phyloP scores from a whole-genome alignment of 2,888 invertebrate species.

The Minunthozetes semirufus region DNA sequence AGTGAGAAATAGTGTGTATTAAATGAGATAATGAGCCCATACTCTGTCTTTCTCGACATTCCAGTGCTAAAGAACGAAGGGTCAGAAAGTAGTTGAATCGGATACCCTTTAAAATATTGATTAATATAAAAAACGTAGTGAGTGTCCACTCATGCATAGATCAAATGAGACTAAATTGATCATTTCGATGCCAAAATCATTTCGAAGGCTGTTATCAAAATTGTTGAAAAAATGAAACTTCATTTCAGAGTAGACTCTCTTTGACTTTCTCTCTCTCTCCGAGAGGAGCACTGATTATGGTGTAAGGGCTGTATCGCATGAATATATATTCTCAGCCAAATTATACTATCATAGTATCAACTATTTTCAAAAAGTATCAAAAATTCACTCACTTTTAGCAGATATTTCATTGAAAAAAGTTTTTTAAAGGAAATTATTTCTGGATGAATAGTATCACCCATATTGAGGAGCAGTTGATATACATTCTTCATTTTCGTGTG shows the following conservation, averaged over 20 bases:
- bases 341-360: slow-evolving; percentile 1
- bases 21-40: not conserved
- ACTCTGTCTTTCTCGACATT: not conserved
- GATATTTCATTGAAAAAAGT: slow-evolving; percentile 21
- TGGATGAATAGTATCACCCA: slow-evolving; percentile 15
- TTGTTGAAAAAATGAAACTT: not conserved
- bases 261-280: not conserved
- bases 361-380: not conserved
- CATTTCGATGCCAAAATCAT: not conserved
- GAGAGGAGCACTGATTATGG: slow-evolving; percentile 8
- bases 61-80: not conserved
- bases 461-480: not conserved
- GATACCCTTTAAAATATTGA: slow-evolving; percentile 19
- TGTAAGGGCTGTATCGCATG: not conserved
- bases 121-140: not conserved
- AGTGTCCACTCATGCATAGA: slow-evolving; percentile 17
- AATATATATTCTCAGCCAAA: slow-evolving; percentile 17
- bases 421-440: slow-evolving; percentile 25
- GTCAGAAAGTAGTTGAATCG: not conserved
- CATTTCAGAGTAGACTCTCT: not conserved
- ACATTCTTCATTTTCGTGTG: slow-evolving; percentile 12
- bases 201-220: slow-evolving; percentile 23
- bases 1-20: not conserved
- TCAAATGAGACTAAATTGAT: not conserved
- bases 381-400: slow-evolving; percentile 20